phyloP scores from a whole-genome alignment of 1,140 invertebrate species.

The Leptinotarsa lineolata region DNA sequence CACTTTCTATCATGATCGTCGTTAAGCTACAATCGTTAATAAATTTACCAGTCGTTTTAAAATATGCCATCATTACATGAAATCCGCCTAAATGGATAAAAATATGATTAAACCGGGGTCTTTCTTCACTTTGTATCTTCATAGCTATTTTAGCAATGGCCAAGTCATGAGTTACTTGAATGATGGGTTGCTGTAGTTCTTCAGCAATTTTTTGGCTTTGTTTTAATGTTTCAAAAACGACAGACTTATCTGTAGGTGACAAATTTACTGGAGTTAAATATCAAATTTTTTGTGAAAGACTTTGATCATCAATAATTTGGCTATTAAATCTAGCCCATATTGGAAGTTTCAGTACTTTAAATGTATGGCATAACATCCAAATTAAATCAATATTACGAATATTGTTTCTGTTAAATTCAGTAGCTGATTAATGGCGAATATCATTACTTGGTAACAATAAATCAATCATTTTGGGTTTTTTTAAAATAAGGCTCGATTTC shows the following conservation, averaged over 20 bases:
- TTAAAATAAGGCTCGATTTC: conserved; percentile 28
- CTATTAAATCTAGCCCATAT: conserved; percentile 50
- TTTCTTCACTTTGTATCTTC: conserved; percentile 25
- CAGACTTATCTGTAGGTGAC: conserved; percentile 30
- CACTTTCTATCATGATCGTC: conserved; percentile 49
- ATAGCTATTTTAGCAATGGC: conserved; percentile 31
- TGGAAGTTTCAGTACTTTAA: conserved; percentile 33
- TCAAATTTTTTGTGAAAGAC: conserved; percentile 25
- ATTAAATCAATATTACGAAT: no score
- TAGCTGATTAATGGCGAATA: conserved; percentile 11
- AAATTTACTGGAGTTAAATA: conserved; percentile 41
- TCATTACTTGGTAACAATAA: conserved; percentile 34
- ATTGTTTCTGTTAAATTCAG: background rate
- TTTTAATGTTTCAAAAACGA: conserved; percentile 23
- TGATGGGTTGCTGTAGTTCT: conserved; percentile 4
- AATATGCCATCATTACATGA: conserved; percentile 53
- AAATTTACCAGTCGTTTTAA: conserved; percentile 50
- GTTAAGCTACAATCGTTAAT: conserved; percentile 51
- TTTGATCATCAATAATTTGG: conserved; percentile 28
- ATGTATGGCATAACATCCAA: conserved; percentile 28
- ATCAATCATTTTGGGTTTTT: conserved; percentile 26
- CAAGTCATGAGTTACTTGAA: background rate
- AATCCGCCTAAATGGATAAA: conserved; percentile 54
- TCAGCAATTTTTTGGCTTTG: conserved; percentile 24
- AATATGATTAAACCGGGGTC: conserved; percentile 24